A percentile compares a stretch with the other conserved stretches of the same genome.
phyloP scores from a whole-genome alignment of 2,888 invertebrate species.

The Nymphalis c-album region DNA sequence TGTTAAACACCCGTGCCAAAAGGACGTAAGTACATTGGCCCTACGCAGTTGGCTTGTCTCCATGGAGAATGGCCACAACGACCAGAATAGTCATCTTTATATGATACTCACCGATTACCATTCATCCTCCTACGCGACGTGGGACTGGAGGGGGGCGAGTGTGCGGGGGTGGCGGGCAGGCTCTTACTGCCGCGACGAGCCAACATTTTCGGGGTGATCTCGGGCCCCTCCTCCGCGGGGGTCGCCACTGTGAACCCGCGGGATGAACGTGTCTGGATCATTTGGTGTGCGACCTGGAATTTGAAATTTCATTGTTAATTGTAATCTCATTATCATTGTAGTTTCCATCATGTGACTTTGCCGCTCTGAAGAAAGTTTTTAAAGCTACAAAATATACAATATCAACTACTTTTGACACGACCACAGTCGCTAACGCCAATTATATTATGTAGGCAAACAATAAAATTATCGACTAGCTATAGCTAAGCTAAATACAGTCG shows the following conservation, averaged over 20 bases:
- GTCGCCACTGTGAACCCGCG: constrained; percentile 75
- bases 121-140: constrained; percentile 80
- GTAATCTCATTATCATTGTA: no score
- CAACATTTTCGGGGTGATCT: constrained; percentile 53
- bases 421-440: no score
- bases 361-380: no score
- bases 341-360: no score
- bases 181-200: constrained; percentile 85
- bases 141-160: constrained; percentile 83
- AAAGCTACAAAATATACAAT: no score
- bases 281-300: constrained; percentile 78
- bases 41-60: neutral
- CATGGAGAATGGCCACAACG: no score
- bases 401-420: no score
- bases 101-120: constrained; percentile 77
- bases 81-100: neutral
- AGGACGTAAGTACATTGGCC: neutral
- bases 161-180: constrained; percentile 85
- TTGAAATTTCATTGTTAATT: neutral
- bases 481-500: no score
- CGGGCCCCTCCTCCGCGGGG: constrained; percentile 55
- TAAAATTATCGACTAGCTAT: no score
- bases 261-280: constrained; percentile 73
- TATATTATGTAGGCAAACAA: no score
- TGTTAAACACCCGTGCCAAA: neutral